Conservation (phyloP, 2,113 vertebrate genomes). For the Sardina pilchardus region DNA sequence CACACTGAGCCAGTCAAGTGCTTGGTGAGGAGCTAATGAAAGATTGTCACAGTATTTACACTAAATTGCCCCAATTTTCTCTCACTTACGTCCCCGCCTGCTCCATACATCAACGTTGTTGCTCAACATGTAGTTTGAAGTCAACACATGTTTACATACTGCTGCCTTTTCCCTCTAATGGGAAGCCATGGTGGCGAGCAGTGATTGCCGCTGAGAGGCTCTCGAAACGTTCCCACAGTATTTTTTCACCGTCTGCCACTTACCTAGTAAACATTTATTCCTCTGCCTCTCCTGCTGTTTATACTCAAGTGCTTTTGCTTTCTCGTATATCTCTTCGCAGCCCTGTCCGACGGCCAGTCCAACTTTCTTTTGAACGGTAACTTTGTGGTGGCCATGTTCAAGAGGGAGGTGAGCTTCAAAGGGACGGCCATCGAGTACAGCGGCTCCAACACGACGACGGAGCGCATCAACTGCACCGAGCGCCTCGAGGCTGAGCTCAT, state of each 20-base stretch:
- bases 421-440: constrained; percentile 91
- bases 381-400: constrained; percentile 96
- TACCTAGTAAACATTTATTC: constrained; percentile 19
- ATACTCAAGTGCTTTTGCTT: constrained; percentile 39
- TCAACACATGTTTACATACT: constrained; percentile 46
- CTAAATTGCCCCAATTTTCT: background rate
- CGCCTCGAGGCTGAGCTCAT: constrained; percentile 85
- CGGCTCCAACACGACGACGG: constrained; percentile 87
- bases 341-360: constrained; percentile 86
- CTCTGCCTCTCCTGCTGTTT: constrained; percentile 10
- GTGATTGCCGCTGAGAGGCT: constrained; percentile 19
- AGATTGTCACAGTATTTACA: constrained; percentile 13
- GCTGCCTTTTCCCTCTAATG: background rate
- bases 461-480: constrained; percentile 93
- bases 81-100: background rate
- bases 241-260: constrained; percentile 10
- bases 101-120: background rate
- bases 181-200: background rate
- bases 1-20: background rate
- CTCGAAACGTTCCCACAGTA: constrained; percentile 11
- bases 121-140: background rate
- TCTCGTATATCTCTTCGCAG: constrained; percentile 64
- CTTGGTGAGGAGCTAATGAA: background rate
- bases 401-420: constrained; percentile 87
- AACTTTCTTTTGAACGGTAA: constrained; percentile 94